Conservation (phyloP, 2,888 invertebrate species). For the Xanthia icteritia region DNA sequence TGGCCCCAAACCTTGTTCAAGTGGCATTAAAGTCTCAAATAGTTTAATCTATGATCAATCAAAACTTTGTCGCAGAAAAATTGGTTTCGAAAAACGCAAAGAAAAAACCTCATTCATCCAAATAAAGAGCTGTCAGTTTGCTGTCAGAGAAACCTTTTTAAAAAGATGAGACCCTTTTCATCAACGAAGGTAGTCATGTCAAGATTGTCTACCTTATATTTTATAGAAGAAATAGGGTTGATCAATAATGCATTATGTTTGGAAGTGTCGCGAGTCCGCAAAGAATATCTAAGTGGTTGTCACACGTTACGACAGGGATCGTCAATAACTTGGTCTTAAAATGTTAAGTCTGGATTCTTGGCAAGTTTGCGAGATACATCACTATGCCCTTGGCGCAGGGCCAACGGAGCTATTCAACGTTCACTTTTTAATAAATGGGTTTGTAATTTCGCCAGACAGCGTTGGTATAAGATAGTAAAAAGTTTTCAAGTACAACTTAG, state of each 20-base stretch:
- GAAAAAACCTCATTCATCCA: constrained; percentile 43
- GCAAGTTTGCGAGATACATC: constrained; percentile 68
- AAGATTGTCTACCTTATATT: constrained; percentile 50
- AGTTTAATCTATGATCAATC: constrained; percentile 60
- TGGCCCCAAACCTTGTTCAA: constrained; percentile 32
- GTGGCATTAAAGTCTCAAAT: constrained; percentile 60
- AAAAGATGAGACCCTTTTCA: constrained; percentile 57
- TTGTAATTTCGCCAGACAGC: constrained; percentile 34
- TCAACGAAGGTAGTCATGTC: constrained; percentile 41
- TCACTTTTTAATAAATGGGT: constrained; percentile 71
- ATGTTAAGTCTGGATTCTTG: constrained; percentile 70
- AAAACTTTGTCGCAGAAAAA: constrained; percentile 54
- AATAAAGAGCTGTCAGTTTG: constrained; percentile 61
- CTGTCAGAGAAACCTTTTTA: constrained; percentile 49
- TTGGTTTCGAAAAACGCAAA: constrained; percentile 46
- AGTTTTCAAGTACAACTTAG: constrained; percentile 25
- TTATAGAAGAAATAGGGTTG: constrained; percentile 45
- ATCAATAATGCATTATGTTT: constrained; percentile 64
- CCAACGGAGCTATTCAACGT: constrained; percentile 73
- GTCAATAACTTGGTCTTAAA: constrained; percentile 70
- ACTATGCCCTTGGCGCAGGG: constrained; percentile 72
- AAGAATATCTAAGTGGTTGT: constrained; percentile 69
- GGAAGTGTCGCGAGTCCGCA: constrained; percentile 38
- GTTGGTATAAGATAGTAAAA: constrained; percentile 29
- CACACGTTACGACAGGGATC: constrained; percentile 63